Base-by-base conservation (phyloP, 2,113 vertebrate genomes). In the Hydrolagus affinis region DNA sequence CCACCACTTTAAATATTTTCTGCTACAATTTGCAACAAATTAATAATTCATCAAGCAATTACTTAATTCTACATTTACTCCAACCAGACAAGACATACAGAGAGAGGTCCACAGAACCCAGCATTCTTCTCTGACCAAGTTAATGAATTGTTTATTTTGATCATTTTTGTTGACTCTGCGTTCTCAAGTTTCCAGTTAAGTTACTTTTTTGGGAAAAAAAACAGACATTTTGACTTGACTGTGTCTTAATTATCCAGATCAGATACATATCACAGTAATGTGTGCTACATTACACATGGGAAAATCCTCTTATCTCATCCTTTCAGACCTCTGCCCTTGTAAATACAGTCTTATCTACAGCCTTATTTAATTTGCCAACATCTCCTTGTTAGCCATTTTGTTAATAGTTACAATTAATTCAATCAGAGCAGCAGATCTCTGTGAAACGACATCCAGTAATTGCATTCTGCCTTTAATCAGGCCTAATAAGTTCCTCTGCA, bases 51-150 rank as follows among this genome's bases (percentile, higher is more conserved):
- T 44, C 44, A 44, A 44, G 44, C 44, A 44, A 44, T 83, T 62
- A 66, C 59, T 32, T 66, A 66, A 32, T 66, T 83, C 62, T 28
- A 83, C 32, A 68, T 83, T 83, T 28, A 68, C 30, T 83, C 62
- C 28, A 66, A 19, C 32, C 66, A 66, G 25, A 32, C 25, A 19
- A 66, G 78, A 66, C n/a, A 68, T 21, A 44, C 44, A 44, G 17
- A 21, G 17, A 19, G n/a, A 15, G 32, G 23, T 1, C 66, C 25
- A 11, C 14, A 32, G 23, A 28, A 66, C 66, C 23, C 3, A 64
- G 28, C 28, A 62, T 10, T 25, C 64, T 25, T 57, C 17, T 23
- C 76, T 62, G 59, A 78, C 44, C 44, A 6, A 3, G 76, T 60
- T 59, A 77, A 77, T 78, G 64, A 32, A 30, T 83, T 68, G 17